These are phyloP conservation scores for Tylochromis polylepis DNA, from an alignment of 2,113 vertebrate species.

Conservation along the genomic window DNA sequence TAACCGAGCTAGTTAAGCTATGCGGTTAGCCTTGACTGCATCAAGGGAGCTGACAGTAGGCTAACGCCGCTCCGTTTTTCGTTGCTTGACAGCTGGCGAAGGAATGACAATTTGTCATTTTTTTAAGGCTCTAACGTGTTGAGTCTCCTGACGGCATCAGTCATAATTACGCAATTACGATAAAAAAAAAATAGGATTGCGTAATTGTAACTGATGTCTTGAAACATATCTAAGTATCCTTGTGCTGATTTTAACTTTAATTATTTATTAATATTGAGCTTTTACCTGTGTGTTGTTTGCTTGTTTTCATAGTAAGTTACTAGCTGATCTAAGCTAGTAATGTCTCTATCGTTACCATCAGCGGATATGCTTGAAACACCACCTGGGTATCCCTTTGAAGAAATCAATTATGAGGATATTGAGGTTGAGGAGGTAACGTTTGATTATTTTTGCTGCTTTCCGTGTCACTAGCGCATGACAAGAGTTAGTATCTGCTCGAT, in stretches of 20 bases:
- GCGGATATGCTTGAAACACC: slow-evolving; percentile 91
- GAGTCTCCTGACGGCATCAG: background rate
- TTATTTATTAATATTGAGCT: too few relatives aligned
- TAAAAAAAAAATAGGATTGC: background rate
- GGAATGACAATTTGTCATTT: background rate
- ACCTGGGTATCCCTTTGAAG: slow-evolving; percentile 93
- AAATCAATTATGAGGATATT: slow-evolving; percentile 94
- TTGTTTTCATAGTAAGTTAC: slow-evolving; percentile 43
- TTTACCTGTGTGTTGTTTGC: background rate
- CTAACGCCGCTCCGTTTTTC: background rate
- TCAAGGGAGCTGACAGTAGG: background rate
- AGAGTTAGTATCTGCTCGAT: background rate
- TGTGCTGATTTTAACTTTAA: background rate
- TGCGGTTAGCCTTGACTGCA: slow-evolving; percentile 3
- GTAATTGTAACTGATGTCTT: background rate
- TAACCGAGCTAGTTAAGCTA: slow-evolving; percentile 3
- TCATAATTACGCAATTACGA: background rate
- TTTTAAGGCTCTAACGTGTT: background rate
- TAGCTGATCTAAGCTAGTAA: slow-evolving; percentile 68
- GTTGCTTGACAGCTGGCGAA: background rate
- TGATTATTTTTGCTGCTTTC: background rate
- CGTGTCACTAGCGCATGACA: background rate
- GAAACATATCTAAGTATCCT: background rate
- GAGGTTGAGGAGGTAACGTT: slow-evolving; percentile 91
- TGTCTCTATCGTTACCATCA: slow-evolving; percentile 76